Base-by-base conservation (phyloP, 2,888 invertebrate species). In the Lymantria dispar region DNA sequence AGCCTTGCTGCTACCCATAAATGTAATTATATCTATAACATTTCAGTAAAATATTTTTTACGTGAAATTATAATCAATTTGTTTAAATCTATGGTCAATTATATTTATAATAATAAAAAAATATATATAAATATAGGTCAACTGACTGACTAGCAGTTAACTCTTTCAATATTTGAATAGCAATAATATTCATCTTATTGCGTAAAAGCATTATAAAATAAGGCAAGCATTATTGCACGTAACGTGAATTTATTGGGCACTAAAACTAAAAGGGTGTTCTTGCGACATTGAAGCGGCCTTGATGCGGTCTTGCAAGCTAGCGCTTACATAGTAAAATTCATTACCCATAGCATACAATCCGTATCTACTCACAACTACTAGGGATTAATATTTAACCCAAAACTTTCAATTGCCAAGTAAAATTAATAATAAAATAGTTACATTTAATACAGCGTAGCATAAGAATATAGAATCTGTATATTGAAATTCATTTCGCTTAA, bases 231-330 rank as follows among this genome's bases (percentile, higher is more conserved):
- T 78, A 78, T 62, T 59, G 68, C 69, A 66, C 72, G 76, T 78
- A 77, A 70, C 65, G 71, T 66, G 75, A 70, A 72, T 80, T 88
- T 87, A 87, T 87, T 69, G 72, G 65, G 68, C 65, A 82, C 72
- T 87, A 87, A 88, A 88, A 83, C 85, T 85, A 84, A 87, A 87
- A 89, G 84, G 87, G 84, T 83, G 80, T 77, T 73, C 71, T 83
- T 84, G 79, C 79, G 81, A 82, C 83, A 84, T 80, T 80, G 78
- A 76, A 85, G 64, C 69, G 78, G 68, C 78, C 80, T 78, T 75
- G 68, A 72, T 74, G 56, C 62, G 61, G 56, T 60, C 58, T 66
- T 70, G 72, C 68, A 74, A 76, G 68, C 67, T 10, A 40, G 38
- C 22, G 22, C 38, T 38, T 38, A 38, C 38, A 38, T 7, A 38